phyloP scores from a whole-genome alignment of 2,113 vertebrate genomes.

The Neofelis nebulosa region DNA sequence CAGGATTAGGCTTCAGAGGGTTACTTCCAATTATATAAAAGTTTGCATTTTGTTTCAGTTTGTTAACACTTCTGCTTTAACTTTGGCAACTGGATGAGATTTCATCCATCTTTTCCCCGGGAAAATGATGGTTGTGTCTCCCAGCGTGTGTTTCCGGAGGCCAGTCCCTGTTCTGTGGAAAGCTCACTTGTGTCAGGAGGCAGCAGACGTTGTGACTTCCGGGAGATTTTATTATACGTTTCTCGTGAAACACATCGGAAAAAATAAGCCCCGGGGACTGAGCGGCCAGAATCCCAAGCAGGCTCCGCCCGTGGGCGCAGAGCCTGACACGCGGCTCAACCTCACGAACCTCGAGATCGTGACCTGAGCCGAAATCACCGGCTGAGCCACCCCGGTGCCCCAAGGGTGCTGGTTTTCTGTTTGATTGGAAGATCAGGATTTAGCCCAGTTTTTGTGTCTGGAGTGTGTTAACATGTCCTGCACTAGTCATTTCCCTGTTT shows the following conservation, averaged over 20 bases:
- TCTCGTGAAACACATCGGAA: neutral
- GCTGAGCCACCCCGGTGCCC: too few species aligned
- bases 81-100: neutral
- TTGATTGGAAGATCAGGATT: neutral
- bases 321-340: too few species aligned
- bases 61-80: neutral
- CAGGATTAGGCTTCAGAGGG: neutral
- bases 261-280: neutral
- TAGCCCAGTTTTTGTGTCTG: neutral
- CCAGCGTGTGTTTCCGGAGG: accelerated
- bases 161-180: accelerated
- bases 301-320: too few species aligned
- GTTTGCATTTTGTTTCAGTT: neutral
- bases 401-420: neutral
- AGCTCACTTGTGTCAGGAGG: accelerated
- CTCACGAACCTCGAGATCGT: too few species aligned
- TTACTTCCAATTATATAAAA: neutral
- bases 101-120: neutral
- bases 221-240: neutral
- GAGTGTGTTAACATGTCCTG: accelerated
- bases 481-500: neutral
- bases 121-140: neutral
- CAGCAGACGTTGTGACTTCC: neutral
- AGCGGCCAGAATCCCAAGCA: neutral
- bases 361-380: too few species aligned